Percentiles rank a stretch among this genome's conserved stretches.
Evolutionary conservation across 2,113 vertebrate species (phyloP).

Genomic region (Onychostruthus taczanowskii): DNA sequence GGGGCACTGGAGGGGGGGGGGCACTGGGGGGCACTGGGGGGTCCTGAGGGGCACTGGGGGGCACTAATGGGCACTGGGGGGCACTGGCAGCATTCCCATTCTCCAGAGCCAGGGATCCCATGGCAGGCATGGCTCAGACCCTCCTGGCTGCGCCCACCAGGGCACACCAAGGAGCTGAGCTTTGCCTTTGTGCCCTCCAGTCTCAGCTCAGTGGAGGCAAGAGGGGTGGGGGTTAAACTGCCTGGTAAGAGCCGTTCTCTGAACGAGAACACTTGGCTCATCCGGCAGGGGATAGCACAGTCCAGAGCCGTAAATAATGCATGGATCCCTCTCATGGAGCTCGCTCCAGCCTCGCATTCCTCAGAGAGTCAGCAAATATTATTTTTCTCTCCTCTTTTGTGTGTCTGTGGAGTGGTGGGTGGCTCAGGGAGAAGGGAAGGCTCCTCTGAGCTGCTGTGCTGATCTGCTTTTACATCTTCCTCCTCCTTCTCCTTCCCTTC

Average conservation of each 20-base stretch:
- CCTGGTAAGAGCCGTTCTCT: background rate
- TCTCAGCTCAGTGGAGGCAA: background rate
- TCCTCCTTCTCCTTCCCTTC: background rate
- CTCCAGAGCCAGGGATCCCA: fast-evolving
- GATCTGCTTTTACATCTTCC: background rate
- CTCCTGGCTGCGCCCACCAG: background rate
- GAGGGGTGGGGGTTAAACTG: background rate
- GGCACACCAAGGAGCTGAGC: background rate
- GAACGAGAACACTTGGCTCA: background rate
- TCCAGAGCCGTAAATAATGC: conserved; percentile 1
- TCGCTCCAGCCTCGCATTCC: background rate
- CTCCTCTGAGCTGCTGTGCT: background rate
- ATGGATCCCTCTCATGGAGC: background rate
- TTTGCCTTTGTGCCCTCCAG: background rate
- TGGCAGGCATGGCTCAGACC: fast-evolving
- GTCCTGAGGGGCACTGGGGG: too few species aligned
- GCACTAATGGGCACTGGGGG: background rate
- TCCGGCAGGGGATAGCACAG: background rate
- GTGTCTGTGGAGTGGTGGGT: background rate
- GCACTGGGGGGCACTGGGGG: background rate
- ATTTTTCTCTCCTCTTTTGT: background rate
- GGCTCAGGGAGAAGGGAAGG: background rate
- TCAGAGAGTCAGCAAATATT: background rate
- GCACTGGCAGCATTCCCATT: background rate
- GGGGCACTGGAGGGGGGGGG: background rate